Base-by-base conservation (phyloP, 2,113 vertebrate genomes). In the Rhineura floridana region DNA sequence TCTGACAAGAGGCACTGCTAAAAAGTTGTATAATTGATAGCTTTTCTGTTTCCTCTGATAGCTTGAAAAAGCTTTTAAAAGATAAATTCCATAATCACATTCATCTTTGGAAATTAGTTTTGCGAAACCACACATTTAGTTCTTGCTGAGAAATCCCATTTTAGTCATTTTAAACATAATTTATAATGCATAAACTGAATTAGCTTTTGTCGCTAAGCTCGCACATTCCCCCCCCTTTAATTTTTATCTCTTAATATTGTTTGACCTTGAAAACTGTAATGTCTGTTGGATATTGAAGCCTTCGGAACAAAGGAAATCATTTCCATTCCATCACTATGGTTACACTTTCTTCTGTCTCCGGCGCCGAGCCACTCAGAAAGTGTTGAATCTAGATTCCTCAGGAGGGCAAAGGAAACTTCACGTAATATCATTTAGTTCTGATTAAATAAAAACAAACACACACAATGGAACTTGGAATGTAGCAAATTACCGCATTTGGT, bases 301-400 rank as follows among this genome's bases (percentile, higher is more conserved):
- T 72, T 96, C 94, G 85, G 96, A 97, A 97, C 96, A 97, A 97
- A 97, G 96, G 95, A 96, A 96, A 96, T 97, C 86, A 97, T 97
- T 97, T 97, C 95, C 91, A 97, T 97, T 97, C 96, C 95, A 97
- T 97, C 96, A 96, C 97, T 97, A 97, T 97, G 97, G 97, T 97
- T 97, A 97, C 97, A 97, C 94, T 97, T 97, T 95, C 90, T 97
- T 96, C 86, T 86, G 81, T 96, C 93, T 95, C 95, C 75, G 89
- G 91, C 87, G 76, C 93, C 67, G 92, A 96, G 92, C 91, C 0
- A 44, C 44, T 80, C 92, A 94, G 94, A 83, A 97, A 96, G 89
- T 96, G 95, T 95, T 96, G 96, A 96, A 96, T 94, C 94, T 91
- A 73, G 91, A 96, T 95, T 95, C 95, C 96, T 96, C 87, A 83